Evolutionary conservation across 2,113 vertebrate genomes (phyloP), one percentile per base, ranked within the genome.

Genomic region (Seriola quinqueradiata): DNA sequence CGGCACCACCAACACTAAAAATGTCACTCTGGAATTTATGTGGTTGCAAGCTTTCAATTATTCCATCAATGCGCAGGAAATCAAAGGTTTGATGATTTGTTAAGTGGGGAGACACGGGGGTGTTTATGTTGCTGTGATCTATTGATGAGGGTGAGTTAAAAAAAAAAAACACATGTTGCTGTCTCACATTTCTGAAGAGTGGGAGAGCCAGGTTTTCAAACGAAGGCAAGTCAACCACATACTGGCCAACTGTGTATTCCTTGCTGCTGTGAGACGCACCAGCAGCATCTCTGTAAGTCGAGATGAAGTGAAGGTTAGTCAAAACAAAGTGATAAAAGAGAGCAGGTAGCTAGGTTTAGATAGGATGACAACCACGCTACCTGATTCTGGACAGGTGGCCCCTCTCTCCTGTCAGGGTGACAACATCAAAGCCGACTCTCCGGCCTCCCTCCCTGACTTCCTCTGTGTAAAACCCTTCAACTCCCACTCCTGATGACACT

Each of bases 401-500:
- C 89, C 96, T 95, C 70, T 93, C 90, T 73, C 98, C 97, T 21
- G 95, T 92, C 80, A 99, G 70, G 0, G 98, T 98, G 92, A 99
- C 96, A 1, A 99, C 96, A 91, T 99, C 98, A 86, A 99, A 99
- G 83, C 98, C 98, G 21, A 96, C 92, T 93, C 98, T 96, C 68
- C 95, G 95, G 67, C 97, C 96, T 54, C 95, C 92, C 77, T 96
- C 95, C 77, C 97, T 95, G 81, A 99, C 96, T 94, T 99, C 98
- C 82, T 99, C 96, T 0, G 98, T 99, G 91, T 97, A 98, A 94
- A 99, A 99, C n/a, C 98, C 98, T 75, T 97, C 95, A 5, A 96
- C 80, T 8, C 91, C 82, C 79, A 95, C 14, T 0, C 96, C 96
- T 0, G 95, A 93, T 4, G 96, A 95, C 83, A 92, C 93, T 0